phyloP scores from a whole-genome alignment of 1,140 invertebrate genomes.

The Oryctes rhinoceros region DNA sequence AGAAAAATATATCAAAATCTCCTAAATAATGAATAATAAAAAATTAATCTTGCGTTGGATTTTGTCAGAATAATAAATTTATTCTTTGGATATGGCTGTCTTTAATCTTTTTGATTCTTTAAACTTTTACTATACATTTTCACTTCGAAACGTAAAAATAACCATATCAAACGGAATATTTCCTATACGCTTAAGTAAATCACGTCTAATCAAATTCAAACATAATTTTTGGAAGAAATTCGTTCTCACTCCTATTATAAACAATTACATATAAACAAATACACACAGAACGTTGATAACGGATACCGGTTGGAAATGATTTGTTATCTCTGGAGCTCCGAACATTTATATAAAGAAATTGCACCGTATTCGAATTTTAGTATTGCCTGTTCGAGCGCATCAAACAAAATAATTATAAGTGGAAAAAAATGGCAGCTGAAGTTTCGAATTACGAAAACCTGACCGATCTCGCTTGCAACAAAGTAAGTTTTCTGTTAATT shows the following conservation, averaged over 20 bases:
- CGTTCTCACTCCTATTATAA: not conserved
- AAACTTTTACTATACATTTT: not conserved
- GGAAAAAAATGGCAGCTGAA: not conserved
- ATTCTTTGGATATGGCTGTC: no score
- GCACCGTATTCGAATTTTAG: not conserved
- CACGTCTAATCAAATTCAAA: not conserved
- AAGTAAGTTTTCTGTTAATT: not conserved
- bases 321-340: not conserved
- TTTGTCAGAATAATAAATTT: no score
- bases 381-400: not conserved
- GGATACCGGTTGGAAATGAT: not conserved
- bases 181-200: not conserved
- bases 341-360: not conserved
- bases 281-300: not conserved
- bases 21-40: no score
- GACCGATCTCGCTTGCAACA: conserved; percentile 11
- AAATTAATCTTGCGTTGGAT: no score
- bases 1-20: no score
- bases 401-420: not conserved
- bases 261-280: conserved; percentile 3
- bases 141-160: not conserved
- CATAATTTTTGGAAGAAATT: not conserved
- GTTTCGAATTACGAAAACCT: conserved; percentile 26
- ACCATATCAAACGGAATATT: not conserved
- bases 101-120: not conserved